These are phyloP conservation scores for Harpagoxenus sublaevis DNA, from an alignment of 2,888 invertebrate species.

Conservation along the genomic window DNA sequence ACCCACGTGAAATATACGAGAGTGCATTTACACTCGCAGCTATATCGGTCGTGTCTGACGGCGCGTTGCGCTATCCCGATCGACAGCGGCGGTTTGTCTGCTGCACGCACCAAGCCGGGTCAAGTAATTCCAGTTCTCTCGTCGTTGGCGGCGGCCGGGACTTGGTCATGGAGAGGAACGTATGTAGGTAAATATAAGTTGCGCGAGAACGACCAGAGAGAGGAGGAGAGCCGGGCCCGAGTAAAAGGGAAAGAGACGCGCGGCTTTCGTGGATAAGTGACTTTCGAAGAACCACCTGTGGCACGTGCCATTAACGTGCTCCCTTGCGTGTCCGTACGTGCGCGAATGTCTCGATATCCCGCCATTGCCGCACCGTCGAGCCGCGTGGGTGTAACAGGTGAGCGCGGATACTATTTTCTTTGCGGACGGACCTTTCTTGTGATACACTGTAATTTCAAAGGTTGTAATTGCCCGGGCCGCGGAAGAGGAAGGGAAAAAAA, in stretches of 20 bases:
- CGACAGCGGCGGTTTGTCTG: constrained; percentile 57
- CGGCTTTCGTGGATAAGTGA: constrained; percentile 69
- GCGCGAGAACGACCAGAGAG: constrained; percentile 34
- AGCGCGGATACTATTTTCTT: constrained; percentile 41
- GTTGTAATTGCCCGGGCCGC: constrained; percentile 22
- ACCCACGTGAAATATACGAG: constrained; percentile 66
- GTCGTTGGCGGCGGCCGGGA: constrained; percentile 24
- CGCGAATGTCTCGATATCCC: constrained; percentile 50
- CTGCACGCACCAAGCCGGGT: constrained; percentile 45
- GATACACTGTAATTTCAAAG: constrained; percentile 31
- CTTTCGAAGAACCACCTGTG: constrained; percentile 72
- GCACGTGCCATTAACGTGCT: constrained; percentile 68
- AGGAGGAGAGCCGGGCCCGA: constrained; percentile 39
- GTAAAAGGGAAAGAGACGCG: constrained; percentile 66
- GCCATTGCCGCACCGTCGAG: not conserved
- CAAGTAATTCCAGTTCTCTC: constrained; percentile 68
- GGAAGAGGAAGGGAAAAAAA: not conserved
- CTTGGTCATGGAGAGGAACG: constrained; percentile 35
- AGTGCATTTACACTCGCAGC: constrained; percentile 51
- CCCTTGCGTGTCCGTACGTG: constrained; percentile 54
- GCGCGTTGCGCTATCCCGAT: constrained; percentile 43
- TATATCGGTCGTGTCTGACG: constrained; percentile 52
- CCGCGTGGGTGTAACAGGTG: constrained; percentile 56
- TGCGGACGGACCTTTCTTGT: constrained; percentile 21
- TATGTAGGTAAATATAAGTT: constrained; percentile 56